These are phyloP conservation scores for Sporophila hypoxantha DNA, from an alignment of 2,113 vertebrate genomes.

Conservation along the genomic window DNA sequence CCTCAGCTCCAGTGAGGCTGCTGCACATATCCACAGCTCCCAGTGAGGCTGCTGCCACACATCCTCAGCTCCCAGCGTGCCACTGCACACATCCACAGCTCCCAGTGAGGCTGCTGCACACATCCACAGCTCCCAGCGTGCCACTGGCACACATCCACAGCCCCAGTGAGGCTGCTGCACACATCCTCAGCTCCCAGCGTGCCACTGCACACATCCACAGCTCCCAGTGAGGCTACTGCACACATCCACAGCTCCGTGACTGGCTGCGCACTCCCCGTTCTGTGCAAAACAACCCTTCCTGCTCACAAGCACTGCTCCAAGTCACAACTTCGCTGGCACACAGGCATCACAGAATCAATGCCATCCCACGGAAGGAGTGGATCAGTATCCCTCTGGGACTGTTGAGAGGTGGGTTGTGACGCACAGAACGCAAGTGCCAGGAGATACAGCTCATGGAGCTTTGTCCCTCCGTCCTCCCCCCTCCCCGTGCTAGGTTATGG, in stretches of 20 bases:
- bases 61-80: too few species aligned
- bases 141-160: rapidly evolving
- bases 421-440: background rate
- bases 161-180: background rate
- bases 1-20: too few species aligned
- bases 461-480: background rate
- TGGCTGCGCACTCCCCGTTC: background rate
- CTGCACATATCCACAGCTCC: rapidly evolving
- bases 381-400: background rate
- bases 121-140: too few species aligned
- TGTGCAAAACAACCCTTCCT: background rate
- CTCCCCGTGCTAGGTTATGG: background rate
- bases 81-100: rapidly evolving
- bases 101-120: background rate
- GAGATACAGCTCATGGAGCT: background rate
- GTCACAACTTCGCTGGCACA: rapidly evolving
- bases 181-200: too few species aligned
- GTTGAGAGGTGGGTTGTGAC: rapidly evolving
- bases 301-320: rapidly evolving
- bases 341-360: rapidly evolving
- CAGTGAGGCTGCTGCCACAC: background rate
- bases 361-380: rapidly evolving
- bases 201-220: rapidly evolving
- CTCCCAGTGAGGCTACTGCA: rapidly evolving
- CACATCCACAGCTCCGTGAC: rapidly evolving